These are phyloP conservation scores for Amiota communis DNA, from an alignment of 2,888 invertebrate species.

Conservation along the genomic window DNA sequence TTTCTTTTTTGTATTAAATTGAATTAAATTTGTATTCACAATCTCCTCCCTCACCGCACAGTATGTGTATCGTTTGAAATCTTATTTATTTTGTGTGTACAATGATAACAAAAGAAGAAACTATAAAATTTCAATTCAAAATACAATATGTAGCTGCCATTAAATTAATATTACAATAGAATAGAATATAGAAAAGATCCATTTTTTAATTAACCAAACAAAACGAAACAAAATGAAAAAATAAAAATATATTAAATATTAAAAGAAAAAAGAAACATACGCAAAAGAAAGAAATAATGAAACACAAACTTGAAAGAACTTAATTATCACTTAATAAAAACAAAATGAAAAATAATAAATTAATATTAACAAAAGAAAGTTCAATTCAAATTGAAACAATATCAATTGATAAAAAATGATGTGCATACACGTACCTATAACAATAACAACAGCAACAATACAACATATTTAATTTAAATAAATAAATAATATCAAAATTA, in stretches of 20 bases:
- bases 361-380: slow-evolving; percentile 21
- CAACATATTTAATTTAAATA: slow-evolving; percentile 62
- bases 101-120: too few relatives aligned
- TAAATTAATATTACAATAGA: too few relatives aligned
- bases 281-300: slow-evolving; percentile 35
- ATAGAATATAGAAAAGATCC: too few relatives aligned
- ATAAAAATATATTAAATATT: slow-evolving; percentile 19
- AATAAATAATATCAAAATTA: slow-evolving; percentile 52
- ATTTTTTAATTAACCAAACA: too few relatives aligned
- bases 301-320: background rate
- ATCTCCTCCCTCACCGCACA: too few relatives aligned
- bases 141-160: too few relatives aligned
- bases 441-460: background rate
- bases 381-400: slow-evolving; percentile 39
- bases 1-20: slow-evolving; percentile 19
- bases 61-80: too few relatives aligned
- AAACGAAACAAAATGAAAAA: slow-evolving; percentile 7
- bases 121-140: too few relatives aligned
- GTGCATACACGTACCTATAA: slow-evolving; percentile 49
- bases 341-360: background rate
- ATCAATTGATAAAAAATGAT: slow-evolving; percentile 42
- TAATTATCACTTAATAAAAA: background rate
- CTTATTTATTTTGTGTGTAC: too few relatives aligned
- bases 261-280: slow-evolving; percentile 44
- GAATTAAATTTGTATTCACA: too few relatives aligned